A percentile compares a stretch with the other conserved stretches of the same genome.
Evolutionary conservation across 2,888 invertebrate species (phyloP).

Genomic region (Cephonodes hylas): DNA sequence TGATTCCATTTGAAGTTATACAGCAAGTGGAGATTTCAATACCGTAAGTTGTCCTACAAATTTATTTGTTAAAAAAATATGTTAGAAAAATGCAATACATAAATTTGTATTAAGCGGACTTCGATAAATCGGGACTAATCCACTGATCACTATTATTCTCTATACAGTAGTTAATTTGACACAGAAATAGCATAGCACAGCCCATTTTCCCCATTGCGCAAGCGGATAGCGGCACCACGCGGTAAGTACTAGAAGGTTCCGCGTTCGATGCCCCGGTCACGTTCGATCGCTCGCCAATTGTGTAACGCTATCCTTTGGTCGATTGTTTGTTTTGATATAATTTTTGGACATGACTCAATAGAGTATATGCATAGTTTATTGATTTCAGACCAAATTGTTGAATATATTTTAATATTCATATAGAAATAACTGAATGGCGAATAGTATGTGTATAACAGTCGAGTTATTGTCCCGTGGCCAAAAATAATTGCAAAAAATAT

Average conservation of each 20-base stretch:
- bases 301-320: conserved; percentile 19
- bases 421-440: too few species aligned
- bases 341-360: not conserved
- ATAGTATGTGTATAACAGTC: too few species aligned
- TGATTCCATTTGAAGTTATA: too few species aligned
- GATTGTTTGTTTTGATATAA: not conserved
- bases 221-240: not conserved
- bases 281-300: conserved; percentile 19
- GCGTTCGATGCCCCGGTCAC: conserved; percentile 21
- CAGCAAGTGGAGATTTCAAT: too few species aligned
- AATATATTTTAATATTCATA: too few species aligned
- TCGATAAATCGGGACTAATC: not conserved
- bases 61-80: too few species aligned
- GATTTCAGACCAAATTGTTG: too few species aligned
- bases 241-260: not conserved
- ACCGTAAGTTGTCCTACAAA: too few species aligned
- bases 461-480: too few species aligned
- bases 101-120: not conserved
- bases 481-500: too few species aligned
- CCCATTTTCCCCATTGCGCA: not conserved
- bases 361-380: too few species aligned
- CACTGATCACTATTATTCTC: not conserved
- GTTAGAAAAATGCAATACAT: too few species aligned
- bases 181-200: not conserved
- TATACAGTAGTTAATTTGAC: not conserved